Evolutionary conservation across 2,888 invertebrate genomes (phyloP), one percentile per base, ranked within the genome.

Genomic region (Agapostemon virescens): DNA sequence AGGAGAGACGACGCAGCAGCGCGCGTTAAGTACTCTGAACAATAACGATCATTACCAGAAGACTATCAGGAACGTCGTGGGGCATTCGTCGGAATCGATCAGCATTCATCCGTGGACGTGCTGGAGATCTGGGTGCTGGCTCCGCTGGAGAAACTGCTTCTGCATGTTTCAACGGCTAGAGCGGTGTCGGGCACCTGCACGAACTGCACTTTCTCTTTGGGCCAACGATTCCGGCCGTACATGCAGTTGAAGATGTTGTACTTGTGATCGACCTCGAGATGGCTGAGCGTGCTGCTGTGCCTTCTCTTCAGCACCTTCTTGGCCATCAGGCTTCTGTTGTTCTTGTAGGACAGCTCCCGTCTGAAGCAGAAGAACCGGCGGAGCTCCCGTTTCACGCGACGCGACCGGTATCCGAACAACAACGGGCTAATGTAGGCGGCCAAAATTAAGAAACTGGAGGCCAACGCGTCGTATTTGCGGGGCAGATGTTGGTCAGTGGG

Each of bases 381-480:
- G 3, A 95, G 90, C 85, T 95, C 95, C 17, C 94, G 90, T 85
- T 94, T 94, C 3, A 96, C 95, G 38, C 96, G 94, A 23, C 95
- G 94, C 82, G 96, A 96, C 6, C 97, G 94, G 92, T 96, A 95
- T 49, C 96, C 96, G 91, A 97, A 97, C 69, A 97, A 93, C 89
- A 97, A 94, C 26, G 97, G 97, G 68, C 96, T 96, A 33, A 95
- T 94, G 61, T 95, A 93, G 72, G 95, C 94, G 69, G 96, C 95
- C 74, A 96, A 92, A 77, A 95, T 93, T 77, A 96, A 88, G 68
- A 92, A 90, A 45, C 90, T 89, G 6, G 92, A 82, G 0, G 90
- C 91, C 20, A 89, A 68, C n/a, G 88, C 86, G 87, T 91, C 92
- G 87, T 90, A 91, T 84, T 82, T 90, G n/a, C 92, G 89, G 20